Evolutionary conservation across 2,888 invertebrate species (phyloP).

Genomic region (Colletes collaris): DNA sequence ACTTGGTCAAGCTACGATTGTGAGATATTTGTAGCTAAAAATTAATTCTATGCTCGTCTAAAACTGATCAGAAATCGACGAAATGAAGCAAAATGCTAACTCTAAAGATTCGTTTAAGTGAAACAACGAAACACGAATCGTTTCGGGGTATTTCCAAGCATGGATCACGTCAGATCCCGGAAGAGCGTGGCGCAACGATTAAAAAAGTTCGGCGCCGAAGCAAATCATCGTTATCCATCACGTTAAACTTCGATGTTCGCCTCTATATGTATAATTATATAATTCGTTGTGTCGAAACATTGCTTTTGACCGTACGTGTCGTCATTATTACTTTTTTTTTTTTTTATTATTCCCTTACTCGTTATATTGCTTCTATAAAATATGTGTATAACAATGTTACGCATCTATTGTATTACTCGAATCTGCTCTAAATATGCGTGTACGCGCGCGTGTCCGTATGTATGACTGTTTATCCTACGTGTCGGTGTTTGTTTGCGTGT

Average conservation of each 20-base stretch:
- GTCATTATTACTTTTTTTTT: constrained; percentile 58
- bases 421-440: constrained; percentile 64
- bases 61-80: too few species aligned
- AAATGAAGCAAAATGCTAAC: too few species aligned
- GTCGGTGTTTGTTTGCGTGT: constrained; percentile 3
- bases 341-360: constrained; percentile 36
- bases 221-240: constrained; percentile 60
- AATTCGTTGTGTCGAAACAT: constrained; percentile 83
- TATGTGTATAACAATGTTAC: constrained; percentile 78
- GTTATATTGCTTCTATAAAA: constrained; percentile 78
- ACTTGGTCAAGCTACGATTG: too few species aligned
- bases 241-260: constrained; percentile 75
- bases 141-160: too few species aligned
- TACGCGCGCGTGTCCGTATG: constrained; percentile 25
- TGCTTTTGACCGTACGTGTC: constrained; percentile 80
- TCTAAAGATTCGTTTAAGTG: too few species aligned
- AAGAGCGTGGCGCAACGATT: constrained; percentile 56
- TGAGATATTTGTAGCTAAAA: too few species aligned
- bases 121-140: too few species aligned
- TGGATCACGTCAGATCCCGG: constrained; percentile 14
- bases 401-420: constrained; percentile 62
- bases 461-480: constrained; percentile 11
- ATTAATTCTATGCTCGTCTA: too few species aligned
- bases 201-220: constrained; percentile 54
- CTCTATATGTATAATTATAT: constrained; percentile 75